phyloP scores from a whole-genome alignment of 2,888 invertebrate genomes.

The Drosophila paranaensis region DNA sequence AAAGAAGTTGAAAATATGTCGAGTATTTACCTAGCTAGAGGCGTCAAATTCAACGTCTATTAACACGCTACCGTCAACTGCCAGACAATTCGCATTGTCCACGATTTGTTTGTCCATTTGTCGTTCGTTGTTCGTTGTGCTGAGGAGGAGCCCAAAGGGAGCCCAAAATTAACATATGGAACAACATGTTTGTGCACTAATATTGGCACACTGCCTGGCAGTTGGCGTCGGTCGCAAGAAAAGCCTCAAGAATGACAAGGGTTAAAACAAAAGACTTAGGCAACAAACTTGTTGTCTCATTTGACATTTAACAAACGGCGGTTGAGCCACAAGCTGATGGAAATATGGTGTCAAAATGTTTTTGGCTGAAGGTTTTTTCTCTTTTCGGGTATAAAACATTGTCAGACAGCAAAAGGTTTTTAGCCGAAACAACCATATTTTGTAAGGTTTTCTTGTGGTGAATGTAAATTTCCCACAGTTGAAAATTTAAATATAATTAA shows the following conservation, averaged over 20 bases:
- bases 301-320: slow-evolving; percentile 23
- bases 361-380: neutral
- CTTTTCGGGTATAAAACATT: neutral
- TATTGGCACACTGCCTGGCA: slow-evolving; percentile 12
- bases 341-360: slow-evolving; percentile 2
- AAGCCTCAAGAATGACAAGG: slow-evolving; percentile 8
- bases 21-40: slow-evolving; percentile 43
- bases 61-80: slow-evolving; percentile 68
- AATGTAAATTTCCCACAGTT: slow-evolving; percentile 4
- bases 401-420: neutral
- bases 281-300: slow-evolving; percentile 53
- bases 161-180: slow-evolving; percentile 18
- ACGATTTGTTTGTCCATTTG: slow-evolving; percentile 28
- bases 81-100: slow-evolving; percentile 44
- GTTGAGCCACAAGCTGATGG: slow-evolving; percentile 1
- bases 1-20: slow-evolving; percentile 31
- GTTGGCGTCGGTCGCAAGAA: slow-evolving; percentile 6
- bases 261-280: slow-evolving; percentile 67
- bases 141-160: too few relatives aligned
- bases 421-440: neutral
- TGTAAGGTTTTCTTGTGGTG: neutral
- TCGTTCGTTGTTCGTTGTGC: neutral
- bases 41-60: slow-evolving; percentile 54
- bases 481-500: neutral
- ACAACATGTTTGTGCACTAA: slow-evolving; percentile 4